phyloP scores from a whole-genome alignment of 2,797 vertebrate genomes.

The Amazona ochrocephala region DNA sequence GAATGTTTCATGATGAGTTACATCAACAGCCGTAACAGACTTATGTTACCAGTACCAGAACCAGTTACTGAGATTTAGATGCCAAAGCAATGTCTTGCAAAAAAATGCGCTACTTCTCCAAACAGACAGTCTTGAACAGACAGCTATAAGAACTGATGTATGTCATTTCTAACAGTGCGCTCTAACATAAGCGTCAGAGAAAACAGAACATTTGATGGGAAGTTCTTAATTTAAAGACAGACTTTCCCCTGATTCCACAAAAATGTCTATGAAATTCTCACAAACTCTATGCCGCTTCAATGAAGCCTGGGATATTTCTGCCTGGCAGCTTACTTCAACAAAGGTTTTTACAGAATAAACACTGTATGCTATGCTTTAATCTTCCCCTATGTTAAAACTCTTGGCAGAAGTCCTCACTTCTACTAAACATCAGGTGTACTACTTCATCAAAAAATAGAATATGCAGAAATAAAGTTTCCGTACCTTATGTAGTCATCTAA shows the following conservation, averaged over 20 bases:
- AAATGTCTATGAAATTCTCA: background rate
- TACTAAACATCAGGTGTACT: background rate
- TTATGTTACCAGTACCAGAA: conserved; percentile 65
- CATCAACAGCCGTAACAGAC: conserved; percentile 50
- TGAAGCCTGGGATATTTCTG: background rate
- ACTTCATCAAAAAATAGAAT: background rate
- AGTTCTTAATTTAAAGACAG: background rate
- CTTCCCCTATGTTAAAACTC: background rate
- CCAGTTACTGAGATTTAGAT: conserved; percentile 59
- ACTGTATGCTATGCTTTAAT: background rate
- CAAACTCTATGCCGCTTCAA: background rate
- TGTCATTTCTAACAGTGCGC: conserved; percentile 50
- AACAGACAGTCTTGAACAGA: conserved; percentile 45
- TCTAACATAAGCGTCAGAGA: background rate
- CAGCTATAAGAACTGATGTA: conserved; percentile 57
- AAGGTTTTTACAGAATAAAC: background rate
- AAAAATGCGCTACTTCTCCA: background rate
- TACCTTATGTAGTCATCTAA: background rate
- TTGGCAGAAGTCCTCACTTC: background rate
- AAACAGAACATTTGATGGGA: background rate
- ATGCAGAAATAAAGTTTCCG: background rate
- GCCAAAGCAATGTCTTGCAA: conserved; percentile 56
- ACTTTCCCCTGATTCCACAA: conserved; percentile 25
- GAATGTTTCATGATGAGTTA: conserved; percentile 46
- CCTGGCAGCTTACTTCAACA: background rate